Base-by-base conservation (phyloP, 2,797 vertebrate genomes). In the Pygocentrus nattereri region DNA sequence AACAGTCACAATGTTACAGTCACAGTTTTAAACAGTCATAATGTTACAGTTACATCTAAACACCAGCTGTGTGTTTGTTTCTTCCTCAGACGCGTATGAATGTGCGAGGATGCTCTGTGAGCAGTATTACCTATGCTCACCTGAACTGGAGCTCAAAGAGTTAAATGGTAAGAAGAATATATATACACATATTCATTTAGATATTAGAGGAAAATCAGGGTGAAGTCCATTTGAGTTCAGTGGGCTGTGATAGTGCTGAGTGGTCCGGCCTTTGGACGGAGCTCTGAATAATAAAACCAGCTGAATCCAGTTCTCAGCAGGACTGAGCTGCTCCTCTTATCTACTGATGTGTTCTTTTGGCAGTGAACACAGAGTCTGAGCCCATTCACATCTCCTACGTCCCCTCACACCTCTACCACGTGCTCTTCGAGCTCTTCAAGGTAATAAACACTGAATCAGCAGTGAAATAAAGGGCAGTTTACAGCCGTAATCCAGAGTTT, bases 361-460 rank as follows among this genome's bases (percentile, higher is more conserved):
- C 71, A 97, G 96, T 93, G 0, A 91, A 93, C 89, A 89, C 81
- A 25, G 23, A 87, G 8, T 88, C 84, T 65, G 92, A 95, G 84
- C 92, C 95, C 0, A 95, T 97, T 79, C 89, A 94, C 80, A 96
- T 97, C 78, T 95, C 96, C 62, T 97, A 97, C 10, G 93, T 97
- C 65, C 96, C 96, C 0, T 97, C 96, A 1, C 96, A 97, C 64
- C 94, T 97, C 74, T 96, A 96, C 90, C 96, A 97, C 90, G 96
- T 97, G 94, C 95, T 97, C 71, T 97, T 97, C 50, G 96, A 97
- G 82, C 96, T 97, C 87, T 97, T 97, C 87, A 97, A 97, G 96
- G 96, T 97, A 92, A 90, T n/a, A 58, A 58, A 58, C 21, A 0
- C 56, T 58, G 8, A 85, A 38, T n/a, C 52, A 25, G 16, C 18